A percentile compares a stretch with the other conserved stretches of the same genome.
Evolutionary conservation across 2,888 invertebrate species (phyloP).

Genomic region (Drosophila rubida): DNA sequence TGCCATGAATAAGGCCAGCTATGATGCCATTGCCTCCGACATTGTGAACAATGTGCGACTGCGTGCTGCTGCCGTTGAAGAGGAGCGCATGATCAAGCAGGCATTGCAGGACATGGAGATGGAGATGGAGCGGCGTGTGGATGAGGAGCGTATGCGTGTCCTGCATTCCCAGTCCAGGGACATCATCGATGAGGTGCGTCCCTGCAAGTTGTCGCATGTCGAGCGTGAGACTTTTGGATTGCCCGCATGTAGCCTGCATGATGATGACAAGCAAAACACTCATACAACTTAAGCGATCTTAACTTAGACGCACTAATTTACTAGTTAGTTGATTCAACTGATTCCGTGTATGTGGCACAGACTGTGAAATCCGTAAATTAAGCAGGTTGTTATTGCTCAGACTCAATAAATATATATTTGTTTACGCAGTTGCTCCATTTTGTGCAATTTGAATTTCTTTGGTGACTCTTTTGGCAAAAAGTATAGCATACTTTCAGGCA

Average conservation of each 20-base stretch:
- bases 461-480: no score
- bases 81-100: slow-evolving; percentile 30
- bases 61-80: slow-evolving; percentile 39
- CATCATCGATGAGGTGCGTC: slow-evolving; percentile 47
- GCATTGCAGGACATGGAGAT: slow-evolving; percentile 42
- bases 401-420: slow-evolving; percentile 19
- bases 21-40: slow-evolving; percentile 26
- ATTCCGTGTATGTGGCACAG: slow-evolving; percentile 13
- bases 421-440: neutral
- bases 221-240: slow-evolving; percentile 50
- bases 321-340: slow-evolving; percentile 16
- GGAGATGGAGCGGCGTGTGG: slow-evolving; percentile 44
- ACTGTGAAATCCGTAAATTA: slow-evolving; percentile 10
- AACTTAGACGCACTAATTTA: neutral
- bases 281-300: neutral
- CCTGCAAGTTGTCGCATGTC: slow-evolving; percentile 27
- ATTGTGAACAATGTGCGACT: slow-evolving; percentile 14
- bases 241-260: slow-evolving; percentile 13
- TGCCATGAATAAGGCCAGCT: slow-evolving; percentile 9
- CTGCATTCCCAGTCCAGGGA: slow-evolving; percentile 41
- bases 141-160: slow-evolving; percentile 59
- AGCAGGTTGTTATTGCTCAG: neutral
- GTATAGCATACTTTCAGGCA: no score
- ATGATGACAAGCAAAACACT: slow-evolving; percentile 1
- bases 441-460: neutral